Evolutionary conservation across 92 coral and sea anemone genomes (phyloP).

Genomic region (Phymanthus crucifer): DNA sequence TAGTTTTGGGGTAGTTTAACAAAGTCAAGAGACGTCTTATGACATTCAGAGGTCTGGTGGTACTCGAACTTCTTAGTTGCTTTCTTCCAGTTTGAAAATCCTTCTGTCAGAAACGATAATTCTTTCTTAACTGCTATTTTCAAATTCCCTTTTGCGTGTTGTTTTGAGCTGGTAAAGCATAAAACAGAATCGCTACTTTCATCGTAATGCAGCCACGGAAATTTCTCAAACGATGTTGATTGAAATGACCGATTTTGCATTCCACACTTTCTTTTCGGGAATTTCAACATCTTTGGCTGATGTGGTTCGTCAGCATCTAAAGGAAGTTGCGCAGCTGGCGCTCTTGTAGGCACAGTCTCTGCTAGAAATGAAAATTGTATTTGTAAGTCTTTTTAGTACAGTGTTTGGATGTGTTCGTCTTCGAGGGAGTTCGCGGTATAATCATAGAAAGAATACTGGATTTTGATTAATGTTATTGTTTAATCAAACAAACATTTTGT

Average conservation of each 20-base stretch:
- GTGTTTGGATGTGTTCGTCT: no score
- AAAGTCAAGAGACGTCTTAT: constrained; percentile 29
- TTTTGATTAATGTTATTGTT: constrained; percentile 26
- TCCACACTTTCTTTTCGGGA: constrained; percentile 19
- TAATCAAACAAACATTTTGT: constrained; percentile 28
- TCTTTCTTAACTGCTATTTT: constrained; percentile 37
- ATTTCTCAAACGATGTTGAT: constrained; percentile 17
- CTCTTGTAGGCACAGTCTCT: constrained; percentile 3
- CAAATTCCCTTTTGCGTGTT: constrained; percentile 38
- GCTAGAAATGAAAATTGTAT: constrained; percentile 2
- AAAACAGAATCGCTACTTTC: constrained; percentile 39
- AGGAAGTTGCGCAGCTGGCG: neutral
- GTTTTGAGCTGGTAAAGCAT: constrained; percentile 43
- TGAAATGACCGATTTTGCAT: constrained; percentile 23
- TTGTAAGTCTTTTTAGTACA: no score
- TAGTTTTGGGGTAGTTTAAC: constrained; percentile 34
- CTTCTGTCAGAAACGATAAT: constrained; percentile 28
- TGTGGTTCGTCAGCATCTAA: constrained; percentile 4
- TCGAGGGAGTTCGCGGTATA: no score
- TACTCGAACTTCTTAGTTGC: constrained; percentile 33
- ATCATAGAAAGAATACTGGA: no score
- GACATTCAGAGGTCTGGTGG: constrained; percentile 43
- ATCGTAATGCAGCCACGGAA: constrained; percentile 40
- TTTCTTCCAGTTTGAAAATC: constrained; percentile 45
- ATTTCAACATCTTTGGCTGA: constrained; percentile 26